phyloP scores from a whole-genome alignment of 2,888 invertebrate genomes.

The Agriopis marginaria region DNA sequence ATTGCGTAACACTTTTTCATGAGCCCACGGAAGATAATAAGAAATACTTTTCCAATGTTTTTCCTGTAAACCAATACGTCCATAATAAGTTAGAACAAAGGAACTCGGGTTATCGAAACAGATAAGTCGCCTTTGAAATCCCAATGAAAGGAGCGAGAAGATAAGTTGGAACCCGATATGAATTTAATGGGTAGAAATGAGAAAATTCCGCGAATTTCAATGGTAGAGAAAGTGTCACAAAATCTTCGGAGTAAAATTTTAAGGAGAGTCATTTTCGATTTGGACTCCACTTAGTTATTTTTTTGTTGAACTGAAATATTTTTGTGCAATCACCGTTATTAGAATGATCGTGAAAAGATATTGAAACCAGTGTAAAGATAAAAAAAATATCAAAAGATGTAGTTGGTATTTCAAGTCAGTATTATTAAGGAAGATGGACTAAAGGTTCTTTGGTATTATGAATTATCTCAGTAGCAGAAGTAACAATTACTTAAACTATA shows the following conservation, averaged over 20 bases:
- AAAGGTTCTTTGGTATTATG: too few species aligned
- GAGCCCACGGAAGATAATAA: constrained; percentile 25
- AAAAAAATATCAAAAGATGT: too few species aligned
- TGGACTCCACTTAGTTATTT: not conserved
- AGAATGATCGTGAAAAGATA: too few species aligned
- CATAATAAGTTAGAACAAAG: constrained; percentile 34
- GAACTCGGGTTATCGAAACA: constrained; percentile 37
- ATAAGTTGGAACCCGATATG: constrained; percentile 36
- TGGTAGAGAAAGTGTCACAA: constrained; percentile 17
- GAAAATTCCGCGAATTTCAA: constrained; percentile 19
- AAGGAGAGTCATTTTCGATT: constrained; percentile 11
- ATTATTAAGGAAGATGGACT: too few species aligned
- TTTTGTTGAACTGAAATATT: not conserved
- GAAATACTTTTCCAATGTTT: constrained; percentile 32
- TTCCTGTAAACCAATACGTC: constrained; percentile 39
- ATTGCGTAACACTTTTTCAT: constrained; percentile 20
- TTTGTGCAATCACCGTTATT: not conserved
- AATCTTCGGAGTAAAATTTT: constrained; percentile 8
- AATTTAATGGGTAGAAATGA: constrained; percentile 37
- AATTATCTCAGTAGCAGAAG: too few species aligned
- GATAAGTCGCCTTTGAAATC: constrained; percentile 38
- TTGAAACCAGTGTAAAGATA: too few species aligned
- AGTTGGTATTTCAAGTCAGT: too few species aligned
- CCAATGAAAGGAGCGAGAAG: constrained; percentile 34
- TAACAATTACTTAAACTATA: too few species aligned